Conservation (phyloP, 2,113 vertebrate species). For the Nestor notabilis region DNA sequence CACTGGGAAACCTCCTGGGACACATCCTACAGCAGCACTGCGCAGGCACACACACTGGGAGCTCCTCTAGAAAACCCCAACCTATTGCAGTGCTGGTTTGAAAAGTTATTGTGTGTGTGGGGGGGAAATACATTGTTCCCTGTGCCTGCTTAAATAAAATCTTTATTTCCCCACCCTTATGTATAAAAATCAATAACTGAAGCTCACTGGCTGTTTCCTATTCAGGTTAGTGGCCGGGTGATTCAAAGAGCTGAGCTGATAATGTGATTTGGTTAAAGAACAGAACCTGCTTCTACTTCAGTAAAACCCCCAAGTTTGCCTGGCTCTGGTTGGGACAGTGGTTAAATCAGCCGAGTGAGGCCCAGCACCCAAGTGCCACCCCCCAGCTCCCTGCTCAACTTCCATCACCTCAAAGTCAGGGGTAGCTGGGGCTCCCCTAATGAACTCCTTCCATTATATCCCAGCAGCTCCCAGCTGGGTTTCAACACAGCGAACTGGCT, state of each 20-base stretch:
- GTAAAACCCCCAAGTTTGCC: not conserved
- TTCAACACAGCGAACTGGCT: not conserved
- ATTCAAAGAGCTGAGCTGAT: not conserved
- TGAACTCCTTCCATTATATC: not conserved
- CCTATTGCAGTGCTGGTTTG: not conserved
- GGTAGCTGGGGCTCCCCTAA: not conserved
- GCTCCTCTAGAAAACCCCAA: not conserved
- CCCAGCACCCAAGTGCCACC: not conserved
- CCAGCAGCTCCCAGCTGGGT: not conserved
- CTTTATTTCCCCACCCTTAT: not conserved
- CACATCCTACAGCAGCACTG: not conserved
- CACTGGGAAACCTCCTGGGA: not conserved
- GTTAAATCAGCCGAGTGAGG: not conserved
- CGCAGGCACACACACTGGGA: accelerated
- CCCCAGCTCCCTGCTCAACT: not conserved
- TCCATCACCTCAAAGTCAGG: not conserved
- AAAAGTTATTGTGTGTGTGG: not conserved
- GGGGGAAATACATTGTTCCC: not conserved
- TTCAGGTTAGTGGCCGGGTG: not conserved
- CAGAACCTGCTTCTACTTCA: not conserved
- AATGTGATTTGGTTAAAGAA: not conserved
- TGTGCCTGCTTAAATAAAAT: not conserved
- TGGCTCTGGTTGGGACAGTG: not conserved
- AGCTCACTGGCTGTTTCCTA: not conserved
- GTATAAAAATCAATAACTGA: not conserved